A percentile compares a stretch with the other conserved stretches of the same genome.
These are phyloP conservation scores for Ictalurus punctatus DNA, from an alignment of 2,113 vertebrate genomes.

Conservation along the genomic window DNA sequence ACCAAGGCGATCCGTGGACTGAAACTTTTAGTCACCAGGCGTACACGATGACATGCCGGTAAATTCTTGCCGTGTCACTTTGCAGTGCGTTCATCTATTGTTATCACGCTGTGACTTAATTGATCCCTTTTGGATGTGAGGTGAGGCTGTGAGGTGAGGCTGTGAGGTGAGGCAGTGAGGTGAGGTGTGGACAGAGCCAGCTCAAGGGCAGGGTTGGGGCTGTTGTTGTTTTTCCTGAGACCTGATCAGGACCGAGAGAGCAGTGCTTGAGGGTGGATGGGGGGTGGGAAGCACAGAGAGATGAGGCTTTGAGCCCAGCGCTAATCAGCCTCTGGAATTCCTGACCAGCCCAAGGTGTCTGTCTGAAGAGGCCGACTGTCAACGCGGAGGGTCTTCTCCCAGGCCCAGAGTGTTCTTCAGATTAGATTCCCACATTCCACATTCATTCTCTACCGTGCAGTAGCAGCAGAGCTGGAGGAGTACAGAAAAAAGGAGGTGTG, in stretches of 20 bases:
- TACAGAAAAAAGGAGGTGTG: slow-evolving; percentile 40
- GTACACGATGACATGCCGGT: not conserved
- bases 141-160: not conserved
- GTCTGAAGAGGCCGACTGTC: slow-evolving; percentile 59
- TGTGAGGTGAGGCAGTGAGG: not conserved
- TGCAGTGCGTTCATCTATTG: not conserved
- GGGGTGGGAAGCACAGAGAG: slow-evolving; percentile 38
- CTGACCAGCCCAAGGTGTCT: slow-evolving; percentile 57
- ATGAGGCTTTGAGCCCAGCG: slow-evolving; percentile 44
- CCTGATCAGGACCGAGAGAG: slow-evolving; percentile 1
- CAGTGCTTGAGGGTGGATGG: not conserved
- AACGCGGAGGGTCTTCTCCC: slow-evolving; percentile 52
- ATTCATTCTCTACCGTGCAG: not conserved
- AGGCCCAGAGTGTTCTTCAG: slow-evolving; percentile 35
- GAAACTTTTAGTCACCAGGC: not conserved
- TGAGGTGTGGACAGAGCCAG: not conserved
- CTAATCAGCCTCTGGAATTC: slow-evolving; percentile 51
- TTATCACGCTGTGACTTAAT: not conserved
- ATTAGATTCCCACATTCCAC: slow-evolving; percentile 66
- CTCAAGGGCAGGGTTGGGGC: slow-evolving; percentile 17
- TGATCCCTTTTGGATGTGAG: not conserved
- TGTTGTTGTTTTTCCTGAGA: slow-evolving; percentile 29
- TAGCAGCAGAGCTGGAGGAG: not conserved
- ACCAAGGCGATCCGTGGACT: not conserved
- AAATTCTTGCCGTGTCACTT: slow-evolving; percentile 7